These are phyloP conservation scores for Agrotis segetum DNA, from an alignment of 2,888 invertebrate species.

Conservation along the genomic window DNA sequence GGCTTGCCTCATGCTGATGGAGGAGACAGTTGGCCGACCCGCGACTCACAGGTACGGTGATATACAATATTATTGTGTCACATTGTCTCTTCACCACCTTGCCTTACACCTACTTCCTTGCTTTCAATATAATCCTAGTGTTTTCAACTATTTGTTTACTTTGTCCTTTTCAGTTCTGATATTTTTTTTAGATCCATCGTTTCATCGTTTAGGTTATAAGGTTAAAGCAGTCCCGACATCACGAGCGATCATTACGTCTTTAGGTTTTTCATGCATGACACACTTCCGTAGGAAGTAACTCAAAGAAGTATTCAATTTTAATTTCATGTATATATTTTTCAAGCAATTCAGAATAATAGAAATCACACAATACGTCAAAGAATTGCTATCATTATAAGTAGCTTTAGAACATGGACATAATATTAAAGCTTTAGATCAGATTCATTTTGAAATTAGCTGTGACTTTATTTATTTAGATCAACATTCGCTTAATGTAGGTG, in stretches of 20 bases:
- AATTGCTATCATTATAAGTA: slow-evolving; percentile 25
- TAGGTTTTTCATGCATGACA: slow-evolving; percentile 51
- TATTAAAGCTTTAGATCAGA: slow-evolving; percentile 30
- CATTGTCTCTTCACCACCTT: slow-evolving; percentile 74
- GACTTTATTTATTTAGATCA: slow-evolving; percentile 24
- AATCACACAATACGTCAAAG: slow-evolving; percentile 8
- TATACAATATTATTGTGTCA: slow-evolving; percentile 64
- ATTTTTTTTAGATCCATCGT: slow-evolving; percentile 26
- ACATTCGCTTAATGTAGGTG: slow-evolving; percentile 43
- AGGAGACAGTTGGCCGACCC: slow-evolving; percentile 66
- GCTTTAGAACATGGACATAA: slow-evolving; percentile 30
- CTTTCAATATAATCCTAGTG: slow-evolving; percentile 60
- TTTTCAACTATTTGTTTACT: slow-evolving; percentile 42
- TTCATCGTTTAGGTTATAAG: slow-evolving; percentile 26
- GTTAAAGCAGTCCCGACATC: slow-evolving; percentile 1
- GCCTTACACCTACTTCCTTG: slow-evolving; percentile 67
- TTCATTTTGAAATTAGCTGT: slow-evolving; percentile 35
- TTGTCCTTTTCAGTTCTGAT: slow-evolving; percentile 32
- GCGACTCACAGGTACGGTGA: slow-evolving; percentile 78
- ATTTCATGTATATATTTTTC: slow-evolving; percentile 30
- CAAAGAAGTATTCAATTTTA: slow-evolving; percentile 8
- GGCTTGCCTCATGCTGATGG: slow-evolving; percentile 84
- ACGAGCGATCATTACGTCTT: slow-evolving; percentile 15
- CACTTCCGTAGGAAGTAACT: slow-evolving; percentile 25
- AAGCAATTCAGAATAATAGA: slow-evolving; percentile 20